Evolutionary conservation across 2,888 invertebrate species (phyloP).

Genomic region (Mystacides longicornis): DNA sequence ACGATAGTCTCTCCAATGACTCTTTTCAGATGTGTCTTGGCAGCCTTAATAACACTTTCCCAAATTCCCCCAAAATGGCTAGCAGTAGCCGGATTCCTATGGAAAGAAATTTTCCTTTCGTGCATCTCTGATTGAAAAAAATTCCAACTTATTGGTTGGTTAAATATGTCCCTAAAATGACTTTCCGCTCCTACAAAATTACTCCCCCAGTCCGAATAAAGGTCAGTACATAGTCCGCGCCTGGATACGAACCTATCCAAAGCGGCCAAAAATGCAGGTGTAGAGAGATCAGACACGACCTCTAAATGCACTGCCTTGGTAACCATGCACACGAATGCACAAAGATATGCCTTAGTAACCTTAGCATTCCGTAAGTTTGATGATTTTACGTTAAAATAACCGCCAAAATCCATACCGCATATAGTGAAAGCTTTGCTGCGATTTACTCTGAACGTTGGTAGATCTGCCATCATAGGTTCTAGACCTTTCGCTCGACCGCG

Average conservation of each 20-base stretch:
- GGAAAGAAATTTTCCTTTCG: not conserved
- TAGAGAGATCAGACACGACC: not conserved
- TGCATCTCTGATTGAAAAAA: not conserved
- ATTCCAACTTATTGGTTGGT: not conserved
- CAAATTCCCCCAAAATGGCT: not conserved
- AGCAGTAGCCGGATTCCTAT: not conserved
- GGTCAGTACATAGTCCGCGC: not conserved
- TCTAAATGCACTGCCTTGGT: not conserved
- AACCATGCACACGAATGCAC: not conserved
- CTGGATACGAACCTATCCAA: not conserved
- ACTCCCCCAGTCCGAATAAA: not conserved
- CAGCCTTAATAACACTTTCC: not conserved
- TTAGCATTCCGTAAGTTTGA: not conserved
- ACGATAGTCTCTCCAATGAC: not conserved
- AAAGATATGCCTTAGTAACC: not conserved
- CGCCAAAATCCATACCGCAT: not conserved
- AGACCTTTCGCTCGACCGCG: not conserved
- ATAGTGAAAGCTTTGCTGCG: not conserved
- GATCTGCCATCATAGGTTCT: slow-evolving; percentile 1
- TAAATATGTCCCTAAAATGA: not conserved
- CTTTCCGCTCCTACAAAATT: not conserved
- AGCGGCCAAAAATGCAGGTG: not conserved
- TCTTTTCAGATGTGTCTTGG: not conserved
- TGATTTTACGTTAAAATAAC: not conserved
- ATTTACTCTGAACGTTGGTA: not conserved